Evolutionary conservation across 2,797 vertebrate species (phyloP).

Genomic region (Danio jaintianensis): DNA sequence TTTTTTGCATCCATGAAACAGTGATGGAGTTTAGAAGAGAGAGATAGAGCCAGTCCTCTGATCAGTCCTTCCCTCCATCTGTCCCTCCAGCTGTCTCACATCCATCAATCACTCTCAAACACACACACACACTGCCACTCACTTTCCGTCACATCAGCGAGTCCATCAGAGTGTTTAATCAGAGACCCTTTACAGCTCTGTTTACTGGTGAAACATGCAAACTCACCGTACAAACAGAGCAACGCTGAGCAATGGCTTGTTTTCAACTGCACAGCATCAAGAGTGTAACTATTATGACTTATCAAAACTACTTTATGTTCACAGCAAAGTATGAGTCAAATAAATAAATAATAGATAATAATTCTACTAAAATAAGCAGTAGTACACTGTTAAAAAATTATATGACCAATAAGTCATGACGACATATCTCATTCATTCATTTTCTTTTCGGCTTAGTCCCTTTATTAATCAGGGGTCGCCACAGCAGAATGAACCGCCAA

Average conservation of each 20-base stretch:
- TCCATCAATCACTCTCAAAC: slow-evolving; percentile 63
- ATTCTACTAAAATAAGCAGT: too few species aligned
- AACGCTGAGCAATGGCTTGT: background rate
- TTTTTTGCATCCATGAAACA: slow-evolving; percentile 20
- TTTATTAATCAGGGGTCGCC: too few species aligned
- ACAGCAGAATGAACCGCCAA: too few species aligned
- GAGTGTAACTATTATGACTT: slow-evolving; percentile 7
- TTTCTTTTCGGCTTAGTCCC: too few species aligned
- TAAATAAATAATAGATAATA: too few species aligned
- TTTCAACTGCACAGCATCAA: slow-evolving; percentile 7
- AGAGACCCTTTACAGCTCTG: slow-evolving; percentile 11
- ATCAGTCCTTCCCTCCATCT: slow-evolving; percentile 34
- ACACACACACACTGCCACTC: slow-evolving; percentile 41
- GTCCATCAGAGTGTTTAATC: slow-evolving; percentile 47
- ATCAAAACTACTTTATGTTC: background rate
- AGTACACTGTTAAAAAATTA: too few species aligned
- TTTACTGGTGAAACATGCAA: slow-evolving; percentile 13
- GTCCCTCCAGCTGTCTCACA: slow-evolving; percentile 65
- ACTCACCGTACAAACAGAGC: slow-evolving; percentile 7
- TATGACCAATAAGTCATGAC: too few species aligned
- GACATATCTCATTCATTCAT: too few species aligned
- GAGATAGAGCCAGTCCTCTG: slow-evolving; percentile 10
- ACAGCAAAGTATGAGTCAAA: background rate
- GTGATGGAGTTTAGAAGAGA: slow-evolving; percentile 4
- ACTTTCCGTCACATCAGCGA: slow-evolving; percentile 48